phyloP scores from a whole-genome alignment of 2,888 invertebrate genomes.

The Erebia aethiops region DNA sequence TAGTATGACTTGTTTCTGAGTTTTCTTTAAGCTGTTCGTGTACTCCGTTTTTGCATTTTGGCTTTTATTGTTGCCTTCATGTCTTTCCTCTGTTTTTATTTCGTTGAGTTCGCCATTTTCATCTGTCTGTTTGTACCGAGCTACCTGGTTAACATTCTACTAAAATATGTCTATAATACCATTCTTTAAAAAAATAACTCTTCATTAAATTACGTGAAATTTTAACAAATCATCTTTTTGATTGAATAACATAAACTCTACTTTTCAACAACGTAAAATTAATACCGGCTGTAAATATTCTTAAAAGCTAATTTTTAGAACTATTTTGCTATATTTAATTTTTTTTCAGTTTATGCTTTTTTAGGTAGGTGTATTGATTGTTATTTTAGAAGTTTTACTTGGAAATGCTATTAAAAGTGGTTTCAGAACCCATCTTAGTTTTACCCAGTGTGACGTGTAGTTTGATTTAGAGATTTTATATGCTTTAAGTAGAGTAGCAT shows the following conservation, averaged over 20 bases:
- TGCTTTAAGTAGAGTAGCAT: neutral
- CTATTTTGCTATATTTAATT: neutral
- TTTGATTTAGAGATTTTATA: neutral
- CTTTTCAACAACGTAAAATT: neutral
- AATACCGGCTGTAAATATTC: neutral
- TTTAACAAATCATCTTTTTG: neutral
- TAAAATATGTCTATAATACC: slow-evolving; percentile 3
- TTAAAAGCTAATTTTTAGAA: neutral
- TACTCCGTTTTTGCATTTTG: neutral
- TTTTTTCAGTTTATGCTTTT: neutral
- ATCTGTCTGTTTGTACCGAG: slow-evolving; percentile 23
- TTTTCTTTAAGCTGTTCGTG: too few species aligned
- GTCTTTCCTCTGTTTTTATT: neutral
- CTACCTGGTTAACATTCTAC: slow-evolving; percentile 15
- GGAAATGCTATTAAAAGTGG: neutral
- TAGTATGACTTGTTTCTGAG: too few species aligned
- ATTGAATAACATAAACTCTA: neutral
- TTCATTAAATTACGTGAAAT: slow-evolving; percentile 6
- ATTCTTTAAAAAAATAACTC: neutral
- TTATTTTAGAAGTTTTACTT: neutral
- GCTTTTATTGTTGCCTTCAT: neutral
- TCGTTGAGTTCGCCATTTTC: slow-evolving; percentile 4
- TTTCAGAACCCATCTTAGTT: neutral
- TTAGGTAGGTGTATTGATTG: neutral
- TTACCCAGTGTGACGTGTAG: neutral